Conservation (phyloP, 2,113 vertebrate genomes). For the Antechinus flavipes region DNA sequence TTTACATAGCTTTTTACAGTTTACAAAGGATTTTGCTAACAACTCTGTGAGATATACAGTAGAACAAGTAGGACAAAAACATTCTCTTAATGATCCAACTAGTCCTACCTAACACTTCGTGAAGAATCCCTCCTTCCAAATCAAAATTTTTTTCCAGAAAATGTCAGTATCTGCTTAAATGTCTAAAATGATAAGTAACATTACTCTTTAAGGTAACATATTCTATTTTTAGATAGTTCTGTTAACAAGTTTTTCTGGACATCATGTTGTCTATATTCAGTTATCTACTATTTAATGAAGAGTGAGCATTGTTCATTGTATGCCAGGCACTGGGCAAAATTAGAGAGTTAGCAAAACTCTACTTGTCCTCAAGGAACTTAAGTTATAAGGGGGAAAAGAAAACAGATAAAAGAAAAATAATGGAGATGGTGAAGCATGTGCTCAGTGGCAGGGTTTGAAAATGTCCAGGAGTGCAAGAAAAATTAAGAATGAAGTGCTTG, state of each 20-base stretch:
- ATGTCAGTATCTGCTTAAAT: neutral
- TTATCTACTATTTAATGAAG: neutral
- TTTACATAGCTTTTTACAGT: neutral
- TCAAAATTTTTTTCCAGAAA: neutral
- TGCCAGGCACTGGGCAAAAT: neutral
- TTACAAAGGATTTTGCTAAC: too few relatives aligned
- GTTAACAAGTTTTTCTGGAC: neutral
- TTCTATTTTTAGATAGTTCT: neutral
- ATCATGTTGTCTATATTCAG: neutral
- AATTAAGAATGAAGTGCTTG: neutral
- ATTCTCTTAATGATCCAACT: neutral
- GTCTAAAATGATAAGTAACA: neutral
- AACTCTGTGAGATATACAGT: too few relatives aligned
- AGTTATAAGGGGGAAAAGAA: neutral
- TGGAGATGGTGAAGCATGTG: too few relatives aligned
- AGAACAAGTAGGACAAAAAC: too few relatives aligned
- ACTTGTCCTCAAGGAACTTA: neutral
- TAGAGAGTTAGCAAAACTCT: neutral
- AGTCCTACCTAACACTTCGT: neutral
- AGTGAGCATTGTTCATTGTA: neutral
- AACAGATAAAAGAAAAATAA: neutral
- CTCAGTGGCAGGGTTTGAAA: neutral
- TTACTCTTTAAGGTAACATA: neutral
- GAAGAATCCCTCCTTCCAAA: neutral
- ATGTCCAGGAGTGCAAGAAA: neutral